Percentiles rank a stretch among this genome's conserved stretches.
Conservation (phyloP, 2,797 vertebrate species). For the Babyrousa celebensis region DNA sequence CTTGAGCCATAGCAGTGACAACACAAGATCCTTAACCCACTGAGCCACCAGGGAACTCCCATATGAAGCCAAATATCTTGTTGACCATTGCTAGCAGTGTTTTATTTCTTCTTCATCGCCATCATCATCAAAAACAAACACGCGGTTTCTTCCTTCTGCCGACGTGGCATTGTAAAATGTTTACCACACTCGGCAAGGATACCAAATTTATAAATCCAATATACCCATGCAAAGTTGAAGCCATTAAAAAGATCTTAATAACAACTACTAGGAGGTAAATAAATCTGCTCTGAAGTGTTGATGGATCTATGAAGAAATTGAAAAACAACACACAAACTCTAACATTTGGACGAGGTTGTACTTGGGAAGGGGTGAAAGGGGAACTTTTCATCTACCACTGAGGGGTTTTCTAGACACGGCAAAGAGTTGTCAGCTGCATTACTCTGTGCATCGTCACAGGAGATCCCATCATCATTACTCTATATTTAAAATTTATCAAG, state of each 20-base stretch:
- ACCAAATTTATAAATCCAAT: slow-evolving; percentile 85
- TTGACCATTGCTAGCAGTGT: slow-evolving; percentile 58
- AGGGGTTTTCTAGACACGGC: slow-evolving; percentile 90
- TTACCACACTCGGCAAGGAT: slow-evolving; percentile 66
- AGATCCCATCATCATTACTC: slow-evolving; percentile 92
- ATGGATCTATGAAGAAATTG: slow-evolving; percentile 66
- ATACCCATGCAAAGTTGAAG: slow-evolving; percentile 83
- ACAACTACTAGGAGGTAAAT: slow-evolving; percentile 72
- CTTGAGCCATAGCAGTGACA: too few species aligned
- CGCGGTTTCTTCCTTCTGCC: slow-evolving; percentile 46
- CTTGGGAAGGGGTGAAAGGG: slow-evolving; percentile 6
- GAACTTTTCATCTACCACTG: slow-evolving; percentile 24
- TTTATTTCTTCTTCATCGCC: slow-evolving; percentile 36
- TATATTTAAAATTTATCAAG: not conserved
- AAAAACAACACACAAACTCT: slow-evolving; percentile 70
- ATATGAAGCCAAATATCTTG: not conserved
- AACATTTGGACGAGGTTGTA: slow-evolving; percentile 62
- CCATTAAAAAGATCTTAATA: slow-evolving; percentile 84
- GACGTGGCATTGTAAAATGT: slow-evolving; percentile 65
- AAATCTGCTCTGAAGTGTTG: slow-evolving; percentile 65
- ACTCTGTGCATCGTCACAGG: slow-evolving; percentile 93
- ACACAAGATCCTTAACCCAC: too few species aligned
- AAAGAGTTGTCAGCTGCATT: slow-evolving; percentile 94
- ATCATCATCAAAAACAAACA: slow-evolving; percentile 31
- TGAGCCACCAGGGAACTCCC: too few species aligned